phyloP scores from a whole-genome alignment of 2,797 vertebrate genomes.

The Mastacembelus armatus region DNA sequence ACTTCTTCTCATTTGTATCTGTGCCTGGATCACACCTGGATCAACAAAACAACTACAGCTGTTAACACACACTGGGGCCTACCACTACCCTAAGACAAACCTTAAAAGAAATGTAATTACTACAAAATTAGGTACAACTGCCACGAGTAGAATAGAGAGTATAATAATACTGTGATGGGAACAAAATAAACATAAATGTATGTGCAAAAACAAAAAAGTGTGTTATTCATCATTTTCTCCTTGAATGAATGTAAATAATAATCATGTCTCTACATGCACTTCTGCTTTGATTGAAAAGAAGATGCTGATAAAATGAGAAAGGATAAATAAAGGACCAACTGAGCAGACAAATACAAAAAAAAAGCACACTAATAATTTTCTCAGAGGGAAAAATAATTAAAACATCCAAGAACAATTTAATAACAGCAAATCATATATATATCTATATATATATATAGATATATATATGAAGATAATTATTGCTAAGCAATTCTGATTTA shows the following conservation, averaged over 20 bases:
- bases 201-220: neutral
- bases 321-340: neutral
- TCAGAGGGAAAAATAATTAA: slow-evolving; percentile 2
- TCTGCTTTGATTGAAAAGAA: neutral
- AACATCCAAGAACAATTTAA: slow-evolving; percentile 6
- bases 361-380: slow-evolving; percentile 9
- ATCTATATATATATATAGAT: no score
- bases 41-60: neutral
- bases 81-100: neutral
- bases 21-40: neutral
- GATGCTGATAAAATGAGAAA: neutral
- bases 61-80: neutral
- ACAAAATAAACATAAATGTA: slow-evolving; percentile 2
- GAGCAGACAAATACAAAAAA: neutral
- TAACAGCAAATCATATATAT: slow-evolving; percentile 13
- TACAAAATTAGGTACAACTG: neutral
- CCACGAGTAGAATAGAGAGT: neutral
- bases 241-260: neutral
- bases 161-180: neutral
- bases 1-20: neutral
- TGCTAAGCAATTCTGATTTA: slow-evolving; percentile 1
- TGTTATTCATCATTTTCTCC: neutral
- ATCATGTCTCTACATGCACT: neutral
- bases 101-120: neutral
- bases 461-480: no score